These are phyloP conservation scores for Opisthocomus hoazin DNA, from an alignment of 2,113 vertebrate species.

Conservation along the genomic window DNA sequence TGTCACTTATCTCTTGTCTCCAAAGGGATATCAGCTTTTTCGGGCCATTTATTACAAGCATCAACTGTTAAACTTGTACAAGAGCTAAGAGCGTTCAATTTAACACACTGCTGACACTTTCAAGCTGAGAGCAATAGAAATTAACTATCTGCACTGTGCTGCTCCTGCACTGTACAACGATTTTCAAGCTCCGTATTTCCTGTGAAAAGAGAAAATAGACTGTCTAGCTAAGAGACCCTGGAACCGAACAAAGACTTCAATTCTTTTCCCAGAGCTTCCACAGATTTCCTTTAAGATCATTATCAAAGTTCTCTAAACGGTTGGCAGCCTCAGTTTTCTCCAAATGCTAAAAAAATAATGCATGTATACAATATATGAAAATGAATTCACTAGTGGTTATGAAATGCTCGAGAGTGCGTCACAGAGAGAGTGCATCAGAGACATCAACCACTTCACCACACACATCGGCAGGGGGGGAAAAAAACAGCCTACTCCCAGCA, in stretches of 20 bases:
- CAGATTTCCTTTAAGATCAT: neutral
- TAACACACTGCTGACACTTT: neutral
- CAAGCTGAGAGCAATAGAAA: neutral
- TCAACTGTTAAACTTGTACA: neutral
- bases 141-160: neutral
- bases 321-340: neutral
- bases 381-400: neutral
- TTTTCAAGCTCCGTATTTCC: neutral
- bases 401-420: neutral
- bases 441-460: neutral
- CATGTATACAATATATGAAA: neutral
- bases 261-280: neutral
- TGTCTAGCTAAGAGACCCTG: neutral
- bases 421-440: neutral
- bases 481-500: neutral
- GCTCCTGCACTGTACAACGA: neutral
- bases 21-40: conserved; percentile 4
- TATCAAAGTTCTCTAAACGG: neutral
- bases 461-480: rapidly evolving
- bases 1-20: conserved; percentile 38
- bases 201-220: neutral
- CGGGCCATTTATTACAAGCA: conserved; percentile 32
- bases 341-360: neutral
- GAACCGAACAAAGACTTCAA: neutral
- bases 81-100: neutral